Base-by-base conservation (phyloP, 2,113 vertebrate species). In the Boleophthalmus pectinirostris region DNA sequence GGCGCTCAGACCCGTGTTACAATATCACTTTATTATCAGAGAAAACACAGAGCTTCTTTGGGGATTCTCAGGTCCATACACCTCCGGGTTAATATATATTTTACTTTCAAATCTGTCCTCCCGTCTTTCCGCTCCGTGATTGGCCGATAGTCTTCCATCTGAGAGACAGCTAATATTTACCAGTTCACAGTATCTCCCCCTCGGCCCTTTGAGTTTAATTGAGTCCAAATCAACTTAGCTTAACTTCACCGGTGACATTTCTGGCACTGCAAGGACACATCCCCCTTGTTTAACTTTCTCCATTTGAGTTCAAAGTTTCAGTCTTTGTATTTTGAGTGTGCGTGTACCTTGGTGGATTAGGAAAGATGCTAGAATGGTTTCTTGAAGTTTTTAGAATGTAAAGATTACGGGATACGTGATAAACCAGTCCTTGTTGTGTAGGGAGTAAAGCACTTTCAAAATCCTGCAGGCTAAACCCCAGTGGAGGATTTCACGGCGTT, bases 101-200 rank as follows among this genome's bases (percentile, higher is more conserved):
- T 7, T 53, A 53, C 58, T 64, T 58, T 18, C 15, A 18, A 45
- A 23, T 63, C 23, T 13, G 20, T 72, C 57, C 13, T 23, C 38
- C 38, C 7, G 9, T 64, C 14, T 7, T 2, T 20, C 61, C 67
- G 53, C 47, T 66, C 29, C 53, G 33, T 83, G 79, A 70, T 82
- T 71, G 71, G 7, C 1, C 18, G 46, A 33, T 49, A 47, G 64
- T 73, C 51, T 20, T 60, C 69, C 45, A 33, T 65, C 70, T 68
- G 33, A 9, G 45, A 75, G 49, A 67, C 35, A 49, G 73, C 61
- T 75, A 69, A 85, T 83, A 77, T 79, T 77, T 80, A 68, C 53
- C 53, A 77, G 23, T 24, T 67, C 66, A 64, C 73, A 73, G 69
- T 71, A 76, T 61, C 51, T 4, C 53, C n/a, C 49, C 67, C 61